Conservation (phyloP, 2,888 invertebrate species). For the Morinoia aosen region DNA sequence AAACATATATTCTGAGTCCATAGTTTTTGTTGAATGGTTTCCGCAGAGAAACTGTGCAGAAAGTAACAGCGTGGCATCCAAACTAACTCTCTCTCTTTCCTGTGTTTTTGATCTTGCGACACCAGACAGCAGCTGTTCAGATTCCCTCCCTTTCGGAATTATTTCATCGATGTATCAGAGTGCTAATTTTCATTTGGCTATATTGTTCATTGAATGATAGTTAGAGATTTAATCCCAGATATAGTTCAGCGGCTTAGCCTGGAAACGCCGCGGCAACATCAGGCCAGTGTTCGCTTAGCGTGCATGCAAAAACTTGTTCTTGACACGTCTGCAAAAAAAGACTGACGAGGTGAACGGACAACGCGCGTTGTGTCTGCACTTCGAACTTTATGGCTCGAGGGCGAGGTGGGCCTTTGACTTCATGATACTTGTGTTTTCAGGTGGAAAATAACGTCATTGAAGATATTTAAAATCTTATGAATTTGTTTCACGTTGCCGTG, state of each 20-base stretch:
- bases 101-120: not conserved
- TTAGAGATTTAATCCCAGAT: not conserved
- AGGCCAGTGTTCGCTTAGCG: not conserved
- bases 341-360: not conserved
- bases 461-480: too few species aligned
- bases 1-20: too few species aligned
- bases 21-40: too few species aligned
- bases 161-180: not conserved
- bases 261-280: not conserved
- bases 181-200: not conserved
- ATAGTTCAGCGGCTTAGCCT: not conserved
- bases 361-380: not conserved
- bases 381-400: not conserved
- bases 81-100: not conserved
- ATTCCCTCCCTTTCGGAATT: not conserved
- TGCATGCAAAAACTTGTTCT: not conserved
- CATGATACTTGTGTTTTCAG: not conserved
- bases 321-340: not conserved
- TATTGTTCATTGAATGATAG: not conserved
- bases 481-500: too few species aligned
- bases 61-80: not conserved
- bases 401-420: not conserved
- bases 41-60: too few species aligned
- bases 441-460: not conserved
- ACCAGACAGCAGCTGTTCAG: not conserved